A percentile compares a stretch with the other conserved stretches of the same genome.
Conservation (phyloP, 2,113 vertebrate species). For the Chaetodon trifascialis region DNA sequence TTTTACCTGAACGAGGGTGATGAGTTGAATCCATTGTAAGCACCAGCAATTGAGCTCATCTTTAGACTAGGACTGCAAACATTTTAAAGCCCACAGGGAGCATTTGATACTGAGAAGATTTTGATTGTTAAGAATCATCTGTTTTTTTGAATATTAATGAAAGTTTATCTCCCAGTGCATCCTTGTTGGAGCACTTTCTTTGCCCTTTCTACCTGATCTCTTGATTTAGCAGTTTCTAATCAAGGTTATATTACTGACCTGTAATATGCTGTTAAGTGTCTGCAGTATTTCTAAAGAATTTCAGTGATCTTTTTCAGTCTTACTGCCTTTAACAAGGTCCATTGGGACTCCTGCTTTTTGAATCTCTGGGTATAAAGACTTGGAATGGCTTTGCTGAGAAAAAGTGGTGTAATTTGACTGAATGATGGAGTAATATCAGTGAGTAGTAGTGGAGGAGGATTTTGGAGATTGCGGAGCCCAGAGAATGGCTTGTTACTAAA, state of each 20-base stretch:
- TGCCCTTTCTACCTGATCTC: constrained; percentile 7
- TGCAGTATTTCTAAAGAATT: constrained; percentile 45
- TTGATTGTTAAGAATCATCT: background rate
- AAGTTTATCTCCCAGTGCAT: background rate
- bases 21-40: background rate
- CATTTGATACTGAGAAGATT: background rate
- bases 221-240: constrained; percentile 23
- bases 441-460: constrained; percentile 1
- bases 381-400: background rate
- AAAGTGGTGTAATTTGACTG: background rate
- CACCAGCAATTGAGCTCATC: background rate
- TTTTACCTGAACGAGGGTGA: background rate
- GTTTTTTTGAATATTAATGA: background rate
- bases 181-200: background rate
- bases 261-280: constrained; percentile 37
- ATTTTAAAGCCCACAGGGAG: background rate
- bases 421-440: constrained; percentile 1
- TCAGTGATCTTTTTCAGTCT: constrained; percentile 39
- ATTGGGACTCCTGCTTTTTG: constrained; percentile 16
- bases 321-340: constrained; percentile 57
- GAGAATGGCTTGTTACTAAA: constrained; percentile 20
- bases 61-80: background rate
- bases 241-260: constrained; percentile 37
- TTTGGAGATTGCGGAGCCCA: background rate
- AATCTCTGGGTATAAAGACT: background rate